These are phyloP conservation scores for Gymnocheta viridis DNA, from an alignment of 2,888 invertebrate genomes.

Conservation along the genomic window DNA sequence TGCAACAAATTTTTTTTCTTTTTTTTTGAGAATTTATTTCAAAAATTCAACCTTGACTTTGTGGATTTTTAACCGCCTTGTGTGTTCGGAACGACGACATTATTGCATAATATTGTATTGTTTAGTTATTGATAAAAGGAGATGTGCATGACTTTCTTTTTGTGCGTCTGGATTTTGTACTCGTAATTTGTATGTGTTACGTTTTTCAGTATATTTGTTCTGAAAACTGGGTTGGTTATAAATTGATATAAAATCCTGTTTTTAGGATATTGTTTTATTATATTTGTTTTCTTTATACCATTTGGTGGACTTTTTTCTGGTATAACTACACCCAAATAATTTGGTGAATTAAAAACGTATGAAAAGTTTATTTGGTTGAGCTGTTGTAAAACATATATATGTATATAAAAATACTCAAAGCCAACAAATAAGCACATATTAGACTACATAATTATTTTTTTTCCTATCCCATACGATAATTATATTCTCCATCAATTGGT, in stretches of 20 bases:
- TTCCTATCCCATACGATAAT: no score
- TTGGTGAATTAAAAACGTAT: no score
- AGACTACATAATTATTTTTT: no score
- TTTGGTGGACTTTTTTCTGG: background rate
- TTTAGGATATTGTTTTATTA: constrained; percentile 23
- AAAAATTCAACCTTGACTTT: constrained; percentile 54
- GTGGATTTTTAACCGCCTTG: background rate
- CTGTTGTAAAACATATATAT: no score
- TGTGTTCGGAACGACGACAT: constrained; percentile 17
- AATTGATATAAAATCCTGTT: constrained; percentile 33
- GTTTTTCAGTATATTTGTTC: background rate
- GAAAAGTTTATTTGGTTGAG: no score
- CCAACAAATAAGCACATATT: no score
- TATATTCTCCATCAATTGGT: no score
- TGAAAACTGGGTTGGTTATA: constrained; percentile 13
- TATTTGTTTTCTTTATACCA: constrained; percentile 5
- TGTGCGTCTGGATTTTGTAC: background rate
- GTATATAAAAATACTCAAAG: no score
- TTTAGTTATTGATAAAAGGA: constrained; percentile 31
- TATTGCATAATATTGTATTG: constrained; percentile 59
- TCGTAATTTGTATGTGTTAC: background rate
- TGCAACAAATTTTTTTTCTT: constrained; percentile 11
- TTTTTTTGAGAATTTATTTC: constrained; percentile 32
- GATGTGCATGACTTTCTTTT: constrained; percentile 29
- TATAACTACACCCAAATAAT: background rate